Evolutionary conservation across 2,888 invertebrate genomes (phyloP), one percentile per base, ranked within the genome.

Genomic region (Druceiella hillmani): DNA sequence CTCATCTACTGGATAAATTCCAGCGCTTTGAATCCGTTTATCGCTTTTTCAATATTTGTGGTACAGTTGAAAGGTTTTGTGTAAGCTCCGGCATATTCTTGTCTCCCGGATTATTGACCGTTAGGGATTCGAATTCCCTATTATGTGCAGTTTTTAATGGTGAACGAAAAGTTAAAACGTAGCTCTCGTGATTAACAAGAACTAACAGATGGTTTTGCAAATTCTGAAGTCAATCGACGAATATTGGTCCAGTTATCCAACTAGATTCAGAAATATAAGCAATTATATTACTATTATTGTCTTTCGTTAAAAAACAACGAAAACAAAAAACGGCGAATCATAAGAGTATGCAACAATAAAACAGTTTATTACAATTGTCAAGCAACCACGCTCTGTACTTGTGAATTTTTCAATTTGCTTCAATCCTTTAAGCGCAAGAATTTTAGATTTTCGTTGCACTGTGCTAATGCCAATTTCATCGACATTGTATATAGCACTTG

Each of bases 141-240:
- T 45, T 51, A 37, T 50, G 49, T 1, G 47, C 47, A 2, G n/a
- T 35, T 43, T 51, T 49, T 50, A 25, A 3, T 49, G 48, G 2
- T 46, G 45, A 44, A 33, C 46, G 33, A 50, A 46, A 14, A 47
- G 36, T 6, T 51, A 43, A 17, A 50, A 9, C 43, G 38, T 22
- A 42, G 41, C 6, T 40, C 42, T 20, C 38, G 36, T 27, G 33
- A 12, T 37, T 47, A 44, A 9, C 44, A 22, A 5, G 42, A 40
- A 1, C 47, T 47, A 4, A 50, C 48, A 12, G 45, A 43, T 20
- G 51, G 49, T 33, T 17, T n/a, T n/a, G n/a, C n/a, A n/a, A n/a
- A n/a, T n/a, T n/a, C n/a, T n/a, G n/a, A n/a, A 13, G 32, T 17
- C n/a, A 15, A 10, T 32, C 10, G 20, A 10, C 16, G n/a, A n/a